phyloP scores from a whole-genome alignment of 2,797 vertebrate species.

The Acomys russatus region DNA sequence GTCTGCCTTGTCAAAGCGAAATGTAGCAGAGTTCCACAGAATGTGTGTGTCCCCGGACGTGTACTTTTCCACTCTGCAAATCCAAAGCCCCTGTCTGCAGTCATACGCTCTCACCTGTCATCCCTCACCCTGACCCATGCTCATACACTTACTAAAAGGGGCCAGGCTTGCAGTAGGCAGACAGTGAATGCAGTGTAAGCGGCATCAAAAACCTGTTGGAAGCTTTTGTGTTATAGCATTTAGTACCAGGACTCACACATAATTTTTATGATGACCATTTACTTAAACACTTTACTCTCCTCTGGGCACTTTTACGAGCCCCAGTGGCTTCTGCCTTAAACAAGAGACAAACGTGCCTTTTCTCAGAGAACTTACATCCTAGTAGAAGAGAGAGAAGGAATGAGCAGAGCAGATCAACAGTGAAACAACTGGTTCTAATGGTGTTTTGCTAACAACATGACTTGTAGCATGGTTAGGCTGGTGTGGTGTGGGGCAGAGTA shows the following conservation, averaged over 20 bases:
- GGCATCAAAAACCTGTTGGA: not conserved
- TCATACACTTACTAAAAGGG: not conserved
- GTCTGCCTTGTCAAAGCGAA: not conserved
- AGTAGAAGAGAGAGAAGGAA: not conserved
- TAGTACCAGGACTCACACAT: constrained; percentile 5
- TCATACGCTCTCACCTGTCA: not conserved
- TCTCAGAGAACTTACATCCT: not conserved
- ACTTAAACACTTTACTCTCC: not conserved
- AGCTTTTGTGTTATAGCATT: not conserved
- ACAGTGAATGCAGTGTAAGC: not conserved
- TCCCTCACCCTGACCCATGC: not conserved
- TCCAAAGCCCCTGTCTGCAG: not conserved
- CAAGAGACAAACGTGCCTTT: not conserved
- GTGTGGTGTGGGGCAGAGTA: not conserved
- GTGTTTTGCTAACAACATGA: not conserved
- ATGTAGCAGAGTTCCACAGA: not conserved
- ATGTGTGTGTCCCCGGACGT: not conserved
- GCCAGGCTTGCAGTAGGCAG: not conserved
- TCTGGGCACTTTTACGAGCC: not conserved
- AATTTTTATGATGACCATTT: constrained; percentile 38
- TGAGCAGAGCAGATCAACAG: not conserved
- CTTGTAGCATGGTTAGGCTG: not conserved
- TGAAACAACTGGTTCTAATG: not conserved
- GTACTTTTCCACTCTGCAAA: not conserved
- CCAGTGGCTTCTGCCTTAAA: not conserved